Base-by-base conservation (phyloP, 2,888 invertebrate species). In the Rotaria macrura region DNA sequence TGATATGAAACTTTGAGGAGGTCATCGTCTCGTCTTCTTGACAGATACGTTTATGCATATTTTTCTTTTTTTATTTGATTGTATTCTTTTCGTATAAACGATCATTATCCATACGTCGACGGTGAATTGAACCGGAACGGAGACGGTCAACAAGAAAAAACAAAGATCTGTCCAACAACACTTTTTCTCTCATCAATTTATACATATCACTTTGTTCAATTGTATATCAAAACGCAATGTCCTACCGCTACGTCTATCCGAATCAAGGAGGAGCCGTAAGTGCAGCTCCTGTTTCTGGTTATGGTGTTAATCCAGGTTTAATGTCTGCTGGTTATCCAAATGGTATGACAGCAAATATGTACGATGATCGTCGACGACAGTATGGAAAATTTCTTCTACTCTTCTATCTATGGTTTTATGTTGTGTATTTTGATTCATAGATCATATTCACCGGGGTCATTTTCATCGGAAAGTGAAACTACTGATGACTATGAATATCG, bases 401-500 rank as follows among this genome's bases (percentile, higher is more conserved):
- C 20, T 29, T 17, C n/a, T n/a, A n/a, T n/a, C n/a, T 23, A 79
- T 23, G 34, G 0, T 10, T 40, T 79, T 74, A 25, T n/a, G n/a
- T n/a, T n/a, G n/a, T n/a, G 9, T 65, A 29, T 29, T 65, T 29
- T 65, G 20, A 25, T 2, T 79, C 2, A 0, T 43, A 40, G 74
- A 43, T 79, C 79, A 43, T 79, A 79, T 79, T 79, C 79, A 43
- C 79, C 79, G 0, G 79, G n/a, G 20, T 43, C 43, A n/a, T 79
- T 43, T n/a, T 79, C 79, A n/a, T 79, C 79, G 5, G 43, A 40
- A 12, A 79, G 43, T 43, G n/a, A 25, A n/a, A 43, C 25, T 43
- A 34, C 2, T 79, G 43, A 43, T 79, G 79, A 79, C 10, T 79
- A 79, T 79, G 79, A 79, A 79, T 79, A 79, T 43, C 79, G 79